Conservation (phyloP, 1,140 invertebrate genomes). For the Chironomus tepperi region DNA sequence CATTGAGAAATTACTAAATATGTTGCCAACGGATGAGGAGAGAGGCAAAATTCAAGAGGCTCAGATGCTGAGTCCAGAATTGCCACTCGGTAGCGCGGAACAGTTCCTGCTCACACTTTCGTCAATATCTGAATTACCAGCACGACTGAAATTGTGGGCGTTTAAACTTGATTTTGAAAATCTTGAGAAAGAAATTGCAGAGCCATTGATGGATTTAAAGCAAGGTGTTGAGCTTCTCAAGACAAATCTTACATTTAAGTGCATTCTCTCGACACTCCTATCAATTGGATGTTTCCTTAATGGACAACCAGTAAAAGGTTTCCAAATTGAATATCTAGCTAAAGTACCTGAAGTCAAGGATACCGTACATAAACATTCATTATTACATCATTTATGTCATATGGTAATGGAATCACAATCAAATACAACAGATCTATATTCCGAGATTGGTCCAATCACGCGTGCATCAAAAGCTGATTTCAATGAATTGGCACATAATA, state of each 20-base stretch:
- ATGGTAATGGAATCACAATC: conserved; percentile 96
- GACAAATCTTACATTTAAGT: conserved; percentile 88
- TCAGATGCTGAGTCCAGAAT: conserved; percentile 78
- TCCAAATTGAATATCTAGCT: conserved; percentile 94
- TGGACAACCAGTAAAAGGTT: conserved; percentile 89
- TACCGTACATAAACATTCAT: conserved; percentile 95
- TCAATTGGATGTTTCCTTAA: conserved; percentile 97
- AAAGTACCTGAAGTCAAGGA: conserved; percentile 98
- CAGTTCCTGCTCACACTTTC: conserved; percentile 94
- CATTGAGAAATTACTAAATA: conserved; percentile 94
- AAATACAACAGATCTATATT: conserved; percentile 92
- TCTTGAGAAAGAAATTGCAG: conserved; percentile 94
- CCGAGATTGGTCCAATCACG: conserved; percentile 89
- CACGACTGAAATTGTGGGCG: conserved; percentile 92
- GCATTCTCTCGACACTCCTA: conserved; percentile 85
- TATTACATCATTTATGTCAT: conserved; percentile 94
- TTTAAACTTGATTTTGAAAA: conserved; percentile 98
- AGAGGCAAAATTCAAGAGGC: conserved; percentile 93
- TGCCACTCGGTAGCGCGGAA: conserved; percentile 94
- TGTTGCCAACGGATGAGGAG: conserved; percentile 97
- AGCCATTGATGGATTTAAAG: conserved; percentile 97
- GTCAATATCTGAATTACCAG: conserved; percentile 91
- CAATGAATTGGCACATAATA: conserved; percentile 75
- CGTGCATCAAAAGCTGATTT: conserved; percentile 91
- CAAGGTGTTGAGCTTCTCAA: conserved; percentile 86